Evolutionary conservation across 2,797 vertebrate genomes (phyloP), one percentile per base, ranked within the genome.

Genomic region (Gallinago stenura): DNA sequence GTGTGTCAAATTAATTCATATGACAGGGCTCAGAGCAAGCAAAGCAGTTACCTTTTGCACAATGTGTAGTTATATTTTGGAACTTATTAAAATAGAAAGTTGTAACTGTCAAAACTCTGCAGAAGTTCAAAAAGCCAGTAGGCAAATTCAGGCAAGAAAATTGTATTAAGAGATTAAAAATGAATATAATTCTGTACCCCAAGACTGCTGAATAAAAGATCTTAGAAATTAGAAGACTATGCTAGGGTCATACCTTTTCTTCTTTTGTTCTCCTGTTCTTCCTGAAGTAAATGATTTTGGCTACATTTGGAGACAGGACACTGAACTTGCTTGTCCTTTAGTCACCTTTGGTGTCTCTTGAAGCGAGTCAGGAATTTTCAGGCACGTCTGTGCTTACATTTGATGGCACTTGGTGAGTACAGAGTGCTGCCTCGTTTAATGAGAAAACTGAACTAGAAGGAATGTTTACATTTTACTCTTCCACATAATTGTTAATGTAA

Each of bases 211-310:
- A 31, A 10, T 43, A 41, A 77, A 66, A 83, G 25, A 50, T 61
- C 15, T 3, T 53, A 75, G 43, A 41, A 79, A 77, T 66, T 39
- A 45, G 56, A 84, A 61, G 15, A 89, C 7, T 16, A 2, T 57
- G 15, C 31, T 66, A 43, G 20, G 45, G 53, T 88, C 61, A 35
- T 53, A 20, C 1, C 8, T 89, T 65, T 66, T 66, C 28, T 86
- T 90, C 0, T 0, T 35, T 7, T 9, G 14, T 73, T 82, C 17
- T 66, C 5, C 10, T 46, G 30, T 25, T 80, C 17, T 37, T 84
- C 20, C 8, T 7, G 25, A 66, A 70, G 16, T 16, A 16, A 24
- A 26, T 3, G 3, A 46, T 58, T 7, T 39, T 83, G 51, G 21
- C 4, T 24, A 19, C 19, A 1, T 75, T 70, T 87, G 68, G 60